Percentiles rank a stretch among this genome's conserved stretches.
Conservation (phyloP, 2,797 vertebrate species). For the Poeciliopsis presidionis region DNA sequence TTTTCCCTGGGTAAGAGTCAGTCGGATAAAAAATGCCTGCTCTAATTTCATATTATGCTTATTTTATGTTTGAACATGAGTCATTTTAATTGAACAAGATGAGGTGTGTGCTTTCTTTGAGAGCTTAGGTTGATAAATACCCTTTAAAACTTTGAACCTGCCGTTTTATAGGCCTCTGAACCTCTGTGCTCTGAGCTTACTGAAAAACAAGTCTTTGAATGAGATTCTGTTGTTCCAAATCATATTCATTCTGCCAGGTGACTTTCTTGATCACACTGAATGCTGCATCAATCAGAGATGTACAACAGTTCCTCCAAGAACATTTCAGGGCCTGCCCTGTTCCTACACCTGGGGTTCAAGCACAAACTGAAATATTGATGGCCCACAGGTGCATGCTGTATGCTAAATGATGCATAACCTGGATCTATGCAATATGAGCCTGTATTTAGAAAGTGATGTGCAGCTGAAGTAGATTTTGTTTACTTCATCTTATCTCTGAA, state of each 20-base stretch:
- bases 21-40: too few species aligned
- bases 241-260: constrained; percentile 48
- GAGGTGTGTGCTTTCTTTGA: not conserved
- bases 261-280: constrained; percentile 65
- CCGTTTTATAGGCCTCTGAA: not conserved
- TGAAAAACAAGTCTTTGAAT: constrained; percentile 35
- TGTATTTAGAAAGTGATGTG: constrained; percentile 33
- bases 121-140: not conserved
- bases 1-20: too few species aligned
- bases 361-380: constrained; percentile 74
- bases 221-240: constrained; percentile 58
- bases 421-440: constrained; percentile 33
- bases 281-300: constrained; percentile 62
- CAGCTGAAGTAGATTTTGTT: constrained; percentile 15
- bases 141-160: not conserved
- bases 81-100: too few species aligned
- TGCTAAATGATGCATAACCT: constrained; percentile 66
- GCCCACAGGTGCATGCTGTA: constrained; percentile 56
- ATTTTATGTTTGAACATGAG: too few species aligned
- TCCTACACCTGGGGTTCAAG: constrained; percentile 64
- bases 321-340: constrained; percentile 59
- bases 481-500: not conserved
- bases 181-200: constrained; percentile 20
- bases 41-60: too few species aligned
- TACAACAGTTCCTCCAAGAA: constrained; percentile 54